Evolutionary conservation across 2,888 invertebrate genomes (phyloP), one percentile per base, ranked within the genome.

Genomic region (Drosophila mimetica): DNA sequence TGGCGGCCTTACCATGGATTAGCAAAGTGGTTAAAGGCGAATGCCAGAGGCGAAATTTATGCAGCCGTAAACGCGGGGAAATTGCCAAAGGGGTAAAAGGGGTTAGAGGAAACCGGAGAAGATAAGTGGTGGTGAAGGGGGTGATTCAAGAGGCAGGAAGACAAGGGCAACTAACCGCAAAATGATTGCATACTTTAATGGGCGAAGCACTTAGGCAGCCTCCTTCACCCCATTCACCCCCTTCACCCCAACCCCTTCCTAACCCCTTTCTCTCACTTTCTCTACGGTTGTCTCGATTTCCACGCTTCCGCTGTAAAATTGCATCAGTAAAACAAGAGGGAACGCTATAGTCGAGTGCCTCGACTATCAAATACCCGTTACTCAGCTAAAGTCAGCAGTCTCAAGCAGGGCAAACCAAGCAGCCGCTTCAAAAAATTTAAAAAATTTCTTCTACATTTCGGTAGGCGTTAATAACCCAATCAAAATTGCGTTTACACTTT

Each of bases 151-250:
- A 25, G 63, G 58, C 64, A 63, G 44, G 39, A 34, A 30, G 61
- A 44, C 48, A 61, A 60, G 61, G 50, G 61, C 63, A 64, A 64
- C 63, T 71, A 75, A 75, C 77, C 77, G 66, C 80, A 77, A 84
- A 84, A 86, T 75, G 86, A 84, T 84, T 84, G 86, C 84, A 86
- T 79, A 83, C 84, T 86, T 84, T 83, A 84, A 86, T 84, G 83
- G 86, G 83, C 77, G 59, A 66, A 75, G 86, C 86, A 86, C 84
- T 84, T 84, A 86, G 75, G 57, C 50, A 47, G 28, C 65, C 36
- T 58, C 44, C 46, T 60, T 52, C 30, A 20, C 46, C 34, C 22
- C 30, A 9, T 22, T 14, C 14, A 8, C 34, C 22, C 9, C 18
- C 32, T 42, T 34, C 16, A 11, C 6, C 52, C 8, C 25, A n/a